phyloP scores from a whole-genome alignment of 2,888 invertebrate genomes.

The Candidula unifasciata region DNA sequence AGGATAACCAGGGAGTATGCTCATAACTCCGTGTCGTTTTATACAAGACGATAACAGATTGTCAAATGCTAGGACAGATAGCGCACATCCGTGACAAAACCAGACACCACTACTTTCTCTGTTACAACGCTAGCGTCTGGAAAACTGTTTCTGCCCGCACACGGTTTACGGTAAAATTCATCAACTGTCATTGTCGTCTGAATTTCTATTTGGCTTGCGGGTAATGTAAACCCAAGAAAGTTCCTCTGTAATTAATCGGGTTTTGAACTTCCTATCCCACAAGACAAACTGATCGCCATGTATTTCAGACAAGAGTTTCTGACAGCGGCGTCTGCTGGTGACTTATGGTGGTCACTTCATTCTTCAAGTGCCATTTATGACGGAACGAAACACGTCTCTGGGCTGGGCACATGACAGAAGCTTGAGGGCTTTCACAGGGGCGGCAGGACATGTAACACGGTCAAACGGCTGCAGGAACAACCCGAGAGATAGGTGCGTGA shows the following conservation, averaged over 20 bases:
- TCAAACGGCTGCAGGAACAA: not conserved
- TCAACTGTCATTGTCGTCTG: no score
- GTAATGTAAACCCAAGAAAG: no score
- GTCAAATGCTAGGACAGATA: no score
- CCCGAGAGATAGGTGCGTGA: not conserved
- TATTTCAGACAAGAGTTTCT: not conserved
- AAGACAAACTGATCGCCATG: not conserved
- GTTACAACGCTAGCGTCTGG: no score
- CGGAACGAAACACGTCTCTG: not conserved
- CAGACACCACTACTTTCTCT: no score
- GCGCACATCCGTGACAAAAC: no score
- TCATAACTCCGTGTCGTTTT: no score
- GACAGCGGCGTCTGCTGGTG: not conserved
- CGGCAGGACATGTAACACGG: conserved; percentile 12
- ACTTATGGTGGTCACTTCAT: not conserved
- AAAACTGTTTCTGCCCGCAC: no score
- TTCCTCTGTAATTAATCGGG: not conserved
- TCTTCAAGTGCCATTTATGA: conserved; percentile 9
- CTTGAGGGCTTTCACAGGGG: not conserved
- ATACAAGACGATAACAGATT: no score
- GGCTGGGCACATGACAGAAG: not conserved
- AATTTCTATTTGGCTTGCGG: no score
- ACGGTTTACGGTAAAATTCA: no score
- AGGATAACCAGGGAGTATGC: no score
- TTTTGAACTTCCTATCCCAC: not conserved